Evolutionary conservation across 2,113 vertebrate genomes (phyloP).

Genomic region (Mesocricetus auratus): DNA sequence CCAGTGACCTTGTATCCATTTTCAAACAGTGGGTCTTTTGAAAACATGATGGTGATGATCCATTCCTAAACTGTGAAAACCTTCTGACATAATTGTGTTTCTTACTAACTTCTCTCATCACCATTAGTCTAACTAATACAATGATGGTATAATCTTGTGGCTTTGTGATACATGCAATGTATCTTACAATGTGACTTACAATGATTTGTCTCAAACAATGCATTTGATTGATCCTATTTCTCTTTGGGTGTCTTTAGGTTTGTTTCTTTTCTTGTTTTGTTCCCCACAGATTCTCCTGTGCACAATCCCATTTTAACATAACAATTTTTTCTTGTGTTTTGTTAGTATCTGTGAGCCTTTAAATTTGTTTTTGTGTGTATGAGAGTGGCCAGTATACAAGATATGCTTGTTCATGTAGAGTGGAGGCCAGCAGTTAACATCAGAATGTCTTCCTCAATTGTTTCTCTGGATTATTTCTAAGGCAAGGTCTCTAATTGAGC

Average conservation of each 20-base stretch:
- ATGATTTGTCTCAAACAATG: background rate
- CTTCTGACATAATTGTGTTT: constrained; percentile 40
- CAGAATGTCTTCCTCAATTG: background rate
- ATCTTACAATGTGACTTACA: background rate
- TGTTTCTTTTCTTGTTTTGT: background rate
- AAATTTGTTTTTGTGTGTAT: background rate
- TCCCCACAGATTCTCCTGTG: background rate
- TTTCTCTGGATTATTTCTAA: background rate
- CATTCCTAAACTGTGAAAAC: constrained; percentile 36
- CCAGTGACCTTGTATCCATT: background rate
- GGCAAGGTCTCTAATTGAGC: background rate
- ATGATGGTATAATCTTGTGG: background rate
- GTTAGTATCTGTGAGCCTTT: constrained; percentile 5
- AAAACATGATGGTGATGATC: background rate
- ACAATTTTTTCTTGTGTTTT: constrained; percentile 38
- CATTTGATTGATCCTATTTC: background rate
- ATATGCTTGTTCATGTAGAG: background rate
- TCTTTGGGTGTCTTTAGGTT: background rate
- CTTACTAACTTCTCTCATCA: background rate
- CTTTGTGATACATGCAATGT: background rate
- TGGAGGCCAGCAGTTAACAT: background rate
- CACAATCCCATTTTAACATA: background rate
- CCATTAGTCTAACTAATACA: background rate
- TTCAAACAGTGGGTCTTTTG: background rate
- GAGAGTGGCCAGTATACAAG: background rate